phyloP scores from a whole-genome alignment of 2,113 vertebrate species.

The Ammodytes marinus region DNA sequence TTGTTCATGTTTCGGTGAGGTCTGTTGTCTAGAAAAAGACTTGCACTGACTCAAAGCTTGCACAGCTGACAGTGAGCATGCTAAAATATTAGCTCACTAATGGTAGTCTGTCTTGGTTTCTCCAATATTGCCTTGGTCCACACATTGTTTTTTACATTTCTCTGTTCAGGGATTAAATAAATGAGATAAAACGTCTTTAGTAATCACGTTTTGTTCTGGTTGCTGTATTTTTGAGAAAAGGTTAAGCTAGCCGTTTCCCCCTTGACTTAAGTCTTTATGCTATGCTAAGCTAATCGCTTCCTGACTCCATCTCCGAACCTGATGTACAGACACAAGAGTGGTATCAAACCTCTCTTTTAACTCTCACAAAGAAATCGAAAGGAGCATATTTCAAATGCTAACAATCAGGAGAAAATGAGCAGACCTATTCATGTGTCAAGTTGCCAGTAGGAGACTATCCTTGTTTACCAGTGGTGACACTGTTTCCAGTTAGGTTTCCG shows the following conservation, averaged over 20 bases:
- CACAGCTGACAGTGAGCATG: neutral
- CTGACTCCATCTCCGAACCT: neutral
- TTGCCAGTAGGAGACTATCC: slow-evolving; percentile 39
- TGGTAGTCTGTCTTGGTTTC: neutral
- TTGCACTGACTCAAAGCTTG: neutral
- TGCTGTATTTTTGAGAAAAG: neutral
- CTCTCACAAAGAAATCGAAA: slow-evolving; percentile 17
- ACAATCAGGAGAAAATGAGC: slow-evolving; percentile 26
- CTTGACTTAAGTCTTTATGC: neutral
- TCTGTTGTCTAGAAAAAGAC: neutral
- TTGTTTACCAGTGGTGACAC: slow-evolving; percentile 26
- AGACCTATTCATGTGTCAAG: slow-evolving; percentile 33
- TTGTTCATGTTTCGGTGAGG: too few species aligned
- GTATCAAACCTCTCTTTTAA: slow-evolving; percentile 1
- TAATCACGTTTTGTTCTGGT: neutral
- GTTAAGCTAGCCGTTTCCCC: too few species aligned
- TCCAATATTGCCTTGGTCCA: neutral
- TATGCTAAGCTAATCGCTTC: slow-evolving; percentile 2
- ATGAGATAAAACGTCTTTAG: neutral
- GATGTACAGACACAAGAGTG: neutral
- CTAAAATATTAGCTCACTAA: neutral
- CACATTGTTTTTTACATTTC: neutral
- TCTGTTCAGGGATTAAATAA: neutral
- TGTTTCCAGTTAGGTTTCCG: slow-evolving; percentile 52
- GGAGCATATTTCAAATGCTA: slow-evolving; percentile 5